Evolutionary conservation across 92 coral and sea anemone genomes (phyloP), one percentile per base, ranked within the genome.

Genomic region (Epizoanthus rinbou): DNA sequence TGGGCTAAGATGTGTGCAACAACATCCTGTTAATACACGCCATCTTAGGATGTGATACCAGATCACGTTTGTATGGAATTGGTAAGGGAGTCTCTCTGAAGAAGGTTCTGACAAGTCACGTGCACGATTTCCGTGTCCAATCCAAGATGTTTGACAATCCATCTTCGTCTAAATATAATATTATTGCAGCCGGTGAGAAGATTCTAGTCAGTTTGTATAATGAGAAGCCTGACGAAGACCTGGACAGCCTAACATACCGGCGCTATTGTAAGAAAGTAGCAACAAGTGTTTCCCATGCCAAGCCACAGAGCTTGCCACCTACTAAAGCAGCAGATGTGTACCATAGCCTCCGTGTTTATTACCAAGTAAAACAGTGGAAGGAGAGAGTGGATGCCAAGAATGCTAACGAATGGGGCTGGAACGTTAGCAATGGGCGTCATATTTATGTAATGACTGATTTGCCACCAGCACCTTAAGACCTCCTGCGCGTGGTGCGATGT

Each of bases 41-140:
- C 5, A n/a, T 88, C 58, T 19, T 71, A 15, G 88, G 91, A 3
- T 88, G 88, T 79, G 88, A 88, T n/a, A 88, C 86, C 85, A 35
- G 2, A 35, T 35, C 39, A 2, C 5, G 58, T 85, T 3, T 84
- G 2, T 85, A 84, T 81, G 91, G 94, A 13, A 88, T 91, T 56
- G 91, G 94, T 0, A 91, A 85, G 60, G 84, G 82, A 0, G 82
- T 19, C 3, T 76, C 88, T 14, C 82, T 91, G 8, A 88, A 84
- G 87, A 91, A 85, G 79, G 68, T 79, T 54, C 9, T n/a, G 1
- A 43, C 5, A 3, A 6, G 5, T 13, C 69, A 47, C 53, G 35
- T 87, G 17, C 83, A 60, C 4, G 75, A 33, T 5, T n/a, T n/a
- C n/a, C n/a, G n/a, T n/a, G n/a, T n/a, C n/a, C 79, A 87, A 17